A percentile compares a stretch with the other conserved stretches of the same genome.
Evolutionary conservation across 2,113 vertebrate species (phyloP).

Genomic region (Rostratula benghalensis): DNA sequence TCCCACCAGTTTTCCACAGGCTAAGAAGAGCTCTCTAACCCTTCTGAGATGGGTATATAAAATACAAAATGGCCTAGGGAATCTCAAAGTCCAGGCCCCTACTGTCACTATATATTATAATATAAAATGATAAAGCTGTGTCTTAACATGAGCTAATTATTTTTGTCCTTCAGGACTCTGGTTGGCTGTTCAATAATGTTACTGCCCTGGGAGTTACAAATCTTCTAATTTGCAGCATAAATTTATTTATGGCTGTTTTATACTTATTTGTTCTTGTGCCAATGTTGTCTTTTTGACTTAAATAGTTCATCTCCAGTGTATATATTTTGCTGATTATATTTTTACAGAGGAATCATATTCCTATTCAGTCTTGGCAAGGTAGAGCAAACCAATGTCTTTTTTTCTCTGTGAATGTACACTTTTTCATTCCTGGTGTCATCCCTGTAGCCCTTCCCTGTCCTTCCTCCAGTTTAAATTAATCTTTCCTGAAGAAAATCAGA

Average conservation of each 20-base stretch:
- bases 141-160: conserved; percentile 64
- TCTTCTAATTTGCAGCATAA: conserved; percentile 55
- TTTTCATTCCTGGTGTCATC: neutral
- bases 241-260: conserved; percentile 52
- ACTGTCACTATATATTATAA: conserved; percentile 52
- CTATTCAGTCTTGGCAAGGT: neutral
- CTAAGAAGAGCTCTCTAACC: neutral
- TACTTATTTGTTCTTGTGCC: conserved; percentile 48
- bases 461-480: neutral
- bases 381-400: neutral
- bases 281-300: conserved; percentile 53
- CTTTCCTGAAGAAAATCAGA: neutral
- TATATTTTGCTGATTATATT: neutral
- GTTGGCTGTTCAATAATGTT: conserved; percentile 55
- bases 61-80: neutral
- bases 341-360: neutral
- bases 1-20: neutral
- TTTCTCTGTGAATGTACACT: neutral
- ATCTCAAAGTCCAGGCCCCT: neutral
- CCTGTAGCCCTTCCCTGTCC: neutral
- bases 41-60: neutral
- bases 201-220: conserved; percentile 56
- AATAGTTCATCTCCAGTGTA: conserved; percentile 32
- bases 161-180: conserved; percentile 64
- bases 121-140: conserved; percentile 54